Base-by-base conservation (phyloP, 1,140 invertebrate genomes). In the Diorhabda sublineata region DNA sequence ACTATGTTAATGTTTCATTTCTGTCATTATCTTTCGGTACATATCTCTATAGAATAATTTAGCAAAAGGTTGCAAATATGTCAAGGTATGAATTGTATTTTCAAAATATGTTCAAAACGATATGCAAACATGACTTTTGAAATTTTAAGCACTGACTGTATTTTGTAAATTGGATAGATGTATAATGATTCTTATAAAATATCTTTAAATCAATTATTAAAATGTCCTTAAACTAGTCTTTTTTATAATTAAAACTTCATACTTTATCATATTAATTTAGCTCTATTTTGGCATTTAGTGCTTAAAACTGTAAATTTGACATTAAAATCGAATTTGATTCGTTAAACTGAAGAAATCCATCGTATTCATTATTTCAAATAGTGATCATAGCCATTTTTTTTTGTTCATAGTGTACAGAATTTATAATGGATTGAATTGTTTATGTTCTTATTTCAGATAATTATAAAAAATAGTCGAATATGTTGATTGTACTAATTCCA, bases 71-170 rank as follows among this genome's bases (percentile, higher is more conserved):
- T 26, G 26, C 26, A 1, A 26, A 26, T 26, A 26, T 26, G 26
- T 26, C 26, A 26, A 26, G 26, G 26, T 26, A 26, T 26, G 26
- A 26, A 26, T 26, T 26, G 11, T 60, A 60, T 26, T 42, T 47
- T n/a, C 56, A 9, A 44, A 62, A 62, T 44, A 7, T 44, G 4
- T 62, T 62, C 42, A n/a, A 26, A 52, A 52, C 47, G 47, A n/a
- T 52, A 52, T 52, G 47, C 47, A 52, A 52, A n/a, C 47, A 42
- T 6, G 26, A 8, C 47, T 52, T 52, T 71, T 62, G 64, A 69
- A 63, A n/a, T 57, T 71, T 71, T 61, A 62, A 71, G 69, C 69
- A 69, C 70, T 69, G 62, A 71, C 42, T 71, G 70, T 71, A 67
- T 64, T 65, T 68, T 71, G 66, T 71, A 68, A 71, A 64, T 68